Evolutionary conservation across 2,113 vertebrate genomes (phyloP).

Genomic region (Cinclus cinclus): DNA sequence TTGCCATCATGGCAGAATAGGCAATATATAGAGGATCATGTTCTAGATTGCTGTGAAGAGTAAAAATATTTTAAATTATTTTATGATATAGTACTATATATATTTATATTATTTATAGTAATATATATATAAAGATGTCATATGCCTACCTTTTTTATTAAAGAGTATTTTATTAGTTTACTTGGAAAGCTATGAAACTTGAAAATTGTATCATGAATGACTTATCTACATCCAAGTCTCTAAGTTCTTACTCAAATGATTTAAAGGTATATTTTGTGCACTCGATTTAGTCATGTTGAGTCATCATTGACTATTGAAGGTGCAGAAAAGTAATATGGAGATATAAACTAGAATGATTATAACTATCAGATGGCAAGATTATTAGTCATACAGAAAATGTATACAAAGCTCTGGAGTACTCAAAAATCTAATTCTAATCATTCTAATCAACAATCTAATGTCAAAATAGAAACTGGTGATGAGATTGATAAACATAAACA

Average conservation of each 20-base stretch:
- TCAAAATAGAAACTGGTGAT: neutral
- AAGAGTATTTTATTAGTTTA: neutral
- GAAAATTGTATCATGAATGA: neutral
- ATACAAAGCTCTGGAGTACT: neutral
- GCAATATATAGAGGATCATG: slow-evolving; percentile 94
- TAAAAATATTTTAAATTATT: neutral
- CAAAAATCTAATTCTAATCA: neutral
- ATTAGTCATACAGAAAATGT: neutral
- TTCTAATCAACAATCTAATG: neutral
- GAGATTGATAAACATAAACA: neutral
- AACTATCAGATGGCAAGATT: neutral
- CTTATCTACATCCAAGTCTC: neutral
- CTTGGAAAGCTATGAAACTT: neutral
- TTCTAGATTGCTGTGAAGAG: slow-evolving; percentile 83
- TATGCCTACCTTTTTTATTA: neutral
- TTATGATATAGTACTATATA: neutral
- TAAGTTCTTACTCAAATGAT: neutral
- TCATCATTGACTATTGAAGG: neutral
- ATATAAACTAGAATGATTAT: neutral
- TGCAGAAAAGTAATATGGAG: neutral
- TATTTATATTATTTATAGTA: too few relatives aligned
- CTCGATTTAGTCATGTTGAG: neutral
- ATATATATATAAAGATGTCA: neutral
- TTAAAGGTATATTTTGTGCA: neutral
- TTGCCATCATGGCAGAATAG: slow-evolving; percentile 98